These are phyloP conservation scores for Andrena chrysosceles DNA, from an alignment of 2,888 invertebrate genomes.

Conservation along the genomic window DNA sequence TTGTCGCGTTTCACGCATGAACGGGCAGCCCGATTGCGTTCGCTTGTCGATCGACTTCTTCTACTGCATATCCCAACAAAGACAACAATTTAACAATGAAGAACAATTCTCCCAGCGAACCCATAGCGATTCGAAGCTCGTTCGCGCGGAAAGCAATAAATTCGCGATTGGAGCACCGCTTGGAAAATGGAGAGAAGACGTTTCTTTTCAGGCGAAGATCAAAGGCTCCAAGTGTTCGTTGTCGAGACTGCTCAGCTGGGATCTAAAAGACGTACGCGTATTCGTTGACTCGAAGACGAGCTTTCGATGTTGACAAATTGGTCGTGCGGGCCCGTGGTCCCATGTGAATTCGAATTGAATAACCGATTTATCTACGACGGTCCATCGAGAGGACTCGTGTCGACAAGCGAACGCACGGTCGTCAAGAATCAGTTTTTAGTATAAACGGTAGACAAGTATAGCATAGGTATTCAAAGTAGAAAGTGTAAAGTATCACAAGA, in stretches of 20 bases:
- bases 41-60: slow-evolving; percentile 69
- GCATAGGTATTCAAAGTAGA: slow-evolving; percentile 82
- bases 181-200: too few species aligned
- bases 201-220: slow-evolving; percentile 9
- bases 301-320: slow-evolving; percentile 77
- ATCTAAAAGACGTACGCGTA: slow-evolving; percentile 61
- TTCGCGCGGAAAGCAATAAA: too few species aligned
- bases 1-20: slow-evolving; percentile 15
- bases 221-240: slow-evolving; percentile 71
- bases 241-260: slow-evolving; percentile 62
- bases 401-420: slow-evolving; percentile 69
- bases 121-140: not conserved
- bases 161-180: too few species aligned
- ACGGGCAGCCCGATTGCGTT: slow-evolving; percentile 64
- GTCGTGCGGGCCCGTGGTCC: slow-evolving; percentile 41
- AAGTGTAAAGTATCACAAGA: slow-evolving; percentile 83
- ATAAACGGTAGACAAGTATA: slow-evolving; percentile 76
- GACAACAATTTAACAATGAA: too few species aligned
- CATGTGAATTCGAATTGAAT: slow-evolving; percentile 16
- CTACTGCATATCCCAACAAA: too few species aligned
- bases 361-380: not conserved
- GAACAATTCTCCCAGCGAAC: not conserved
- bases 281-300: slow-evolving; percentile 74
- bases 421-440: slow-evolving; percentile 65
- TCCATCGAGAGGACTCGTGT: slow-evolving; percentile 17